These are phyloP conservation scores for Peromyscus nudipes DNA, from an alignment of 2,797 vertebrate species.

Conservation along the genomic window DNA sequence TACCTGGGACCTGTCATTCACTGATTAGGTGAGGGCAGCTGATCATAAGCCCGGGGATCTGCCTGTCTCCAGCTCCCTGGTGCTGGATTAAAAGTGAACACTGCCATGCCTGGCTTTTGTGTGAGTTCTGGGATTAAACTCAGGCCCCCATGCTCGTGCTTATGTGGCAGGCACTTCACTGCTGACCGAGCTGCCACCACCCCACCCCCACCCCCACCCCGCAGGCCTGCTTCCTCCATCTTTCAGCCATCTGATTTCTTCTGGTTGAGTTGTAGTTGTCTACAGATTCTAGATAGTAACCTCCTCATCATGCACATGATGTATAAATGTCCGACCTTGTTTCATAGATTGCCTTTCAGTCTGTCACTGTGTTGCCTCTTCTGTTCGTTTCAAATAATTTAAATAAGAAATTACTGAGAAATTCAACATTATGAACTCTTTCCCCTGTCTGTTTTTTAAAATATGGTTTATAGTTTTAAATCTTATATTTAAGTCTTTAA, in stretches of 20 bases:
- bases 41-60: not conserved
- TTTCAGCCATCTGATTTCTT: slow-evolving; percentile 13
- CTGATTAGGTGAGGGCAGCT: not conserved
- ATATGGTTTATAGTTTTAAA: not conserved
- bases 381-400: not conserved
- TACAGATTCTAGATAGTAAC: not conserved
- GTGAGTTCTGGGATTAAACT: not conserved
- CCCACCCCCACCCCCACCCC: no score
- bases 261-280: not conserved
- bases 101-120: not conserved
- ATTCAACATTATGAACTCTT: not conserved
- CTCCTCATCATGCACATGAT: not conserved
- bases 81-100: not conserved
- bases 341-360: not conserved
- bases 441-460: not conserved
- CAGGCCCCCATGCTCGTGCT: not conserved
- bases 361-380: not conserved
- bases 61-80: not conserved
- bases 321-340: not conserved
- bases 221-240: not conserved
- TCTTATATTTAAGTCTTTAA: not conserved
- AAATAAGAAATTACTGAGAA: not conserved
- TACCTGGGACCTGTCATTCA: not conserved
- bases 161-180: not conserved
- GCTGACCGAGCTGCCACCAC: not conserved